A percentile compares a stretch with the other conserved stretches of the same genome.
Evolutionary conservation across 2,888 invertebrate species (phyloP).

Genomic region (Acronicta aceris): DNA sequence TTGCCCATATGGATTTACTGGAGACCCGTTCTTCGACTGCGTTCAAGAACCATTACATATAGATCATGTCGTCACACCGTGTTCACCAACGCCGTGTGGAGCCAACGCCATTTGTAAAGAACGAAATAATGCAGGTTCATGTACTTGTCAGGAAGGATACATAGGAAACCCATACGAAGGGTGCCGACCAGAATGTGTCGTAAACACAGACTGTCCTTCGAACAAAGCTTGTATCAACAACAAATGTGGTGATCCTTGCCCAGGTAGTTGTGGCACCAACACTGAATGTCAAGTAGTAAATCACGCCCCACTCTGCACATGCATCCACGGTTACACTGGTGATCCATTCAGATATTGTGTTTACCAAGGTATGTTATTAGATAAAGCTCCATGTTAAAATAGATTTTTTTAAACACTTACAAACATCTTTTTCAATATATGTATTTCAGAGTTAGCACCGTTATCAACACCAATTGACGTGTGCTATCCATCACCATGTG

Average conservation of each 20-base stretch:
- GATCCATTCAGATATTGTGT: constrained; percentile 93
- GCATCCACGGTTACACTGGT: constrained; percentile 91
- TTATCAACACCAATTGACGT: constrained; percentile 87
- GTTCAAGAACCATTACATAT: constrained; percentile 71
- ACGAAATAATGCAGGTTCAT: constrained; percentile 90
- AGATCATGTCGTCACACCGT: constrained; percentile 84
- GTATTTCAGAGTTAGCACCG: constrained; percentile 84
- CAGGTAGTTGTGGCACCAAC: constrained; percentile 93
- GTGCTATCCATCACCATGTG: constrained; percentile 93
- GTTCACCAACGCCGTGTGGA: constrained; percentile 91
- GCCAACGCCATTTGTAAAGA: constrained; percentile 91
- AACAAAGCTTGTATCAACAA: constrained; percentile 92
- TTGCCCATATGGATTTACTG: constrained; percentile 91
- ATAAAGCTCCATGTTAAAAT: neutral
- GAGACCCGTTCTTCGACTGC: constrained; percentile 94
- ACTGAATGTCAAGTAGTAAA: constrained; percentile 93
- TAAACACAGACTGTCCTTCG: constrained; percentile 92
- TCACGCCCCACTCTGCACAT: constrained; percentile 92
- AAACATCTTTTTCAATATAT: constrained; percentile 35
- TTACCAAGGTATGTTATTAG: constrained; percentile 76
- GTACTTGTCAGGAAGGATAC: constrained; percentile 92
- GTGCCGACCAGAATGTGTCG: constrained; percentile 93
- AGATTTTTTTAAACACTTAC: neutral
- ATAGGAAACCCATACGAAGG: constrained; percentile 94
- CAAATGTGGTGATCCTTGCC: constrained; percentile 94